Evolutionary conservation across 2,113 vertebrate genomes (phyloP).

Genomic region (Cyanoliseus patagonus): DNA sequence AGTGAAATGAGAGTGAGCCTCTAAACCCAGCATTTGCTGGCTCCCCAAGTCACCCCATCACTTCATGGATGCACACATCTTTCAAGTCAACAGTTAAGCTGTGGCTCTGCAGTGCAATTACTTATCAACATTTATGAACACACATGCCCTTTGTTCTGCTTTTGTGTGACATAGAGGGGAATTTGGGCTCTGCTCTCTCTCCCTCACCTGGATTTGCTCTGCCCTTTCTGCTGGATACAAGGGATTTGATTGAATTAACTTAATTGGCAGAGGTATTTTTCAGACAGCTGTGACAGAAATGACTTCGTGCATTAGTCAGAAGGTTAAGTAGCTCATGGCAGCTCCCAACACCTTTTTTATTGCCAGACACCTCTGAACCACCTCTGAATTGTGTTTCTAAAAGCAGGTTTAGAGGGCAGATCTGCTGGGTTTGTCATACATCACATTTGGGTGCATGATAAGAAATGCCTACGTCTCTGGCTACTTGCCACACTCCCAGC

Average conservation of each 20-base stretch:
- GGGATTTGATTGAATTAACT: constrained; percentile 65
- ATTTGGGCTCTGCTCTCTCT: constrained; percentile 39
- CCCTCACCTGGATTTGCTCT: constrained; percentile 61
- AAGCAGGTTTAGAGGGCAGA: not conserved
- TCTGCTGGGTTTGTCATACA: not conserved
- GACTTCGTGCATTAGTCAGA: constrained; percentile 30
- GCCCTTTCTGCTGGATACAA: constrained; percentile 50
- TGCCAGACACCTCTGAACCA: not conserved
- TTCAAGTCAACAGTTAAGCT: fast-evolving
- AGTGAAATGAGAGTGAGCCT: not conserved
- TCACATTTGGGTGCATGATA: fast-evolving
- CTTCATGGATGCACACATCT: not conserved
- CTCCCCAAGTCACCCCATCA: not conserved
- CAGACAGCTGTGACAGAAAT: constrained; percentile 60
- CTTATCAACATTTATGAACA: constrained; percentile 25
- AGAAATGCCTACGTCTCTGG: not conserved
- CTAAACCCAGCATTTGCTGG: not conserved
- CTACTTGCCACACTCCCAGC: not conserved
- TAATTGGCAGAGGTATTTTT: constrained; percentile 64
- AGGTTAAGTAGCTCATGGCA: constrained; percentile 50
- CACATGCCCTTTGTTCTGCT: not conserved
- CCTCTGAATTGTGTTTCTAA: not conserved
- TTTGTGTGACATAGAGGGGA: not conserved
- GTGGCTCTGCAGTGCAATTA: not conserved
- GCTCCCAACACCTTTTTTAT: not conserved